Evolutionary conservation across 2,113 vertebrate species (phyloP), one percentile per base, ranked within the genome.

Genomic region (Megalops atlanticus): DNA sequence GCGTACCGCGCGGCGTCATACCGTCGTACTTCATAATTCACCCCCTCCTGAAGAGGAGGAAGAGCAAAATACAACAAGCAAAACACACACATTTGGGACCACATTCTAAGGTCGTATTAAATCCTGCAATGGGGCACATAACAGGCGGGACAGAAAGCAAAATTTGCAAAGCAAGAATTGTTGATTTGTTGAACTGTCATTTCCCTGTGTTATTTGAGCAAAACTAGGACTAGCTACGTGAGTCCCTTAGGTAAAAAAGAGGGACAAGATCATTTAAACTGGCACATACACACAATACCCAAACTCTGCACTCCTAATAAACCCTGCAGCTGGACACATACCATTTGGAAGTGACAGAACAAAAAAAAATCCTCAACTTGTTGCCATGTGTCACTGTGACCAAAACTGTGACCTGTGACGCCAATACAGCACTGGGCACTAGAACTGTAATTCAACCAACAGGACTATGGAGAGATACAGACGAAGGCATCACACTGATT

Each of bases 11-110:
- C 93, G 0, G 92, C 93, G 41, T 98, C 95, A 36, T 94, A 97
- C 58, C 75, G 80, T 54, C 96, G 91, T 74, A 96, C 96, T 89
- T 98, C 96, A 64, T 96, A 98, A 85, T 91, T 91, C 14, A 97
- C 84, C 1, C 96, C 92, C 69, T 95, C 95, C 97, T 98, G 35
- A 43, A n/a, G 70, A 5, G 52, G 38, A 33, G 54, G 14, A 27
- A 75, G 49, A 74, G 4, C 18, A 1, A 76, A 71, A 64, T 5
- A 40, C 18, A 21, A 18, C 33, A 77, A 77, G 77, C 15, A 58
- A 31, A 86, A 21, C n/a, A 74, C 12, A 77, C 38, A n/a, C 72
- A 72, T 16, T 33, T 36, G 38, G 54, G 41, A 33, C 43, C 43
- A n/a, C n/a, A n/a, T n/a, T n/a, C n/a, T n/a, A n/a, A n/a, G n/a